phyloP scores from a whole-genome alignment of 2,797 vertebrate species.

The Ctenosaura bakeri region DNA sequence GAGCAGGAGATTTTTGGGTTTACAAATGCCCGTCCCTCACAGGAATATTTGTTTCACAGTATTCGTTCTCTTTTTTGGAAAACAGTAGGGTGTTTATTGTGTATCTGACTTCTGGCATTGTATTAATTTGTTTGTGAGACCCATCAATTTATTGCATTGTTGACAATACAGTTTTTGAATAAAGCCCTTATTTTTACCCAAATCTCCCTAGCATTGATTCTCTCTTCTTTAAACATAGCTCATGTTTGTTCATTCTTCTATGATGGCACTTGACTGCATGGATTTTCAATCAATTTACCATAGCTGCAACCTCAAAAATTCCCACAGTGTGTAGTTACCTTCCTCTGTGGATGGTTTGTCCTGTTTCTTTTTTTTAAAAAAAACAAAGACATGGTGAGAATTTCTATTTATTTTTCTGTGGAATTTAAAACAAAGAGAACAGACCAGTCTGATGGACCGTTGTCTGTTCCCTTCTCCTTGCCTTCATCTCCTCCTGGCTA shows the following conservation, averaged over 20 bases:
- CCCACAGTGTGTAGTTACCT: no score
- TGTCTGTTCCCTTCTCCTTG: not conserved
- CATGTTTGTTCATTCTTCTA: not conserved
- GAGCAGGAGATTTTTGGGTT: not conserved
- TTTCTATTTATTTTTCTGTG: not conserved
- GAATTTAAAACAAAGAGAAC: not conserved
- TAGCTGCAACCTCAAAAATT: not conserved
- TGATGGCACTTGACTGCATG: not conserved
- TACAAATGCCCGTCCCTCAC: not conserved
- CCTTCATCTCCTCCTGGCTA: not conserved
- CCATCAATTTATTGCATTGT: not conserved
- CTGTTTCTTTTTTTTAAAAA: not conserved
- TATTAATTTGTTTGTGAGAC: not conserved
- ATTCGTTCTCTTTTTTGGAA: not conserved
- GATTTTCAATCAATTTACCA: not conserved
- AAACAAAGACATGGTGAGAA: not conserved
- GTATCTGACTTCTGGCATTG: not conserved
- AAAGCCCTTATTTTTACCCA: constrained; percentile 5
- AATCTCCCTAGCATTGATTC: not conserved
- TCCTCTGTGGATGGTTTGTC: no score
- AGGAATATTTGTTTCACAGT: constrained; percentile 4
- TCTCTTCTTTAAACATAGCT: not conserved
- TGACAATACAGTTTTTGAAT: constrained; percentile 11
- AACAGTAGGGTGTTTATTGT: not conserved
- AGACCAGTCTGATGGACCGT: not conserved